Conservation (phyloP, 1,140 invertebrate genomes). For the Samia ricini region DNA sequence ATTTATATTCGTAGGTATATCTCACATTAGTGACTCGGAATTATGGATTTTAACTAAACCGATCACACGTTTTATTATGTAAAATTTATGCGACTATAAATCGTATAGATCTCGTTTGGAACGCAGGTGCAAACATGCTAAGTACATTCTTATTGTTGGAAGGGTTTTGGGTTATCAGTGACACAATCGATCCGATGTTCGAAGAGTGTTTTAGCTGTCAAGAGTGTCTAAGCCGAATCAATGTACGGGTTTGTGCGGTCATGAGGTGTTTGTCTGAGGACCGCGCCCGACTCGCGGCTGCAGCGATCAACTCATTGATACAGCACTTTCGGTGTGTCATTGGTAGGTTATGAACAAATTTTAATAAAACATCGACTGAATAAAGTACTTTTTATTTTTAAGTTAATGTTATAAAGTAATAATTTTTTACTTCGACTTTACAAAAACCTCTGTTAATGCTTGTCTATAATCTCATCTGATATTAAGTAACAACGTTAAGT, state of each 20-base stretch:
- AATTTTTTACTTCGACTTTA: too few species aligned
- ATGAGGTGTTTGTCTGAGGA: not conserved
- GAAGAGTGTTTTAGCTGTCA: slow-evolving; percentile 77
- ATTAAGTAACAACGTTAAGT: too few species aligned
- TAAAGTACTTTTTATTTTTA: too few species aligned
- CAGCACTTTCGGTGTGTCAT: slow-evolving; percentile 28
- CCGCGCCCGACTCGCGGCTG: slow-evolving; percentile 24
- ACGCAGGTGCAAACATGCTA: slow-evolving; percentile 76
- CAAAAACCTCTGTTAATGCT: too few species aligned
- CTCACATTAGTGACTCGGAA: slow-evolving; percentile 15
- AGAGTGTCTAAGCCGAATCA: slow-evolving; percentile 48
- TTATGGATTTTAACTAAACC: slow-evolving; percentile 20
- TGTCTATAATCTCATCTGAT: too few species aligned
- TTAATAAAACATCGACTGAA: too few species aligned
- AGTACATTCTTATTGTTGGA: slow-evolving; percentile 76
- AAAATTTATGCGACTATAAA: slow-evolving; percentile 49
- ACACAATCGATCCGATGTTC: slow-evolving; percentile 73
- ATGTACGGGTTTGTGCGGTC: slow-evolving; percentile 37
- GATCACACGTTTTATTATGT: slow-evolving; percentile 33
- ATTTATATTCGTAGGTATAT: slow-evolving; percentile 22
- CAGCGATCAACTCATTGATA: slow-evolving; percentile 49
- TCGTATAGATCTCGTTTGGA: slow-evolving; percentile 49
- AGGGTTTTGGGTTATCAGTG: slow-evolving; percentile 73
- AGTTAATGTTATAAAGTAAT: too few species aligned
- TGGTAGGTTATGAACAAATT: not conserved